Percentiles rank a stretch among this genome's conserved stretches.
These are phyloP conservation scores for Rhingia campestris DNA, from an alignment of 2,888 invertebrate genomes.

Conservation along the genomic window DNA sequence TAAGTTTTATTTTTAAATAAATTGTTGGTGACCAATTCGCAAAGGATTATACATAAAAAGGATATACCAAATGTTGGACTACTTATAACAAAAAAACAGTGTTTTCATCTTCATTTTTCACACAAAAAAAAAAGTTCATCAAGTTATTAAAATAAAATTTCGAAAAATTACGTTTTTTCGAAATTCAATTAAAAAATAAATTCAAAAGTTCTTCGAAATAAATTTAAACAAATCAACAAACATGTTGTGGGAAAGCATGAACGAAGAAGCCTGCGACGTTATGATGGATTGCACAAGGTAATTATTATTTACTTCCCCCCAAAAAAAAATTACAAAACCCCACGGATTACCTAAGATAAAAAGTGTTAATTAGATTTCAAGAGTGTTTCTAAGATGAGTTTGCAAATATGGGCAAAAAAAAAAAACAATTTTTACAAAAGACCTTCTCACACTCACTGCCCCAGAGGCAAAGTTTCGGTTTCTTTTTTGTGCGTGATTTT, in stretches of 20 bases:
- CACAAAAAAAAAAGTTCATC: not conserved
- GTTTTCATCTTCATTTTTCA: constrained; percentile 25
- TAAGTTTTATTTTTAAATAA: constrained; percentile 42
- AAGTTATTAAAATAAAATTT: constrained; percentile 1
- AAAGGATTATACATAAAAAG: constrained; percentile 58
- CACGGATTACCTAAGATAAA: constrained; percentile 1
- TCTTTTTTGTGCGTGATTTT: constrained; percentile 60
- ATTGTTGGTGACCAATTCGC: constrained; percentile 52
- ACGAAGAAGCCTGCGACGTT: constrained; percentile 80
- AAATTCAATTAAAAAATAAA: constrained; percentile 17
- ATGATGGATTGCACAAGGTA: constrained; percentile 83
- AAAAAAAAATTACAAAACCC: constrained; percentile 15
- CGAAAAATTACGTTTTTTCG: constrained; percentile 66
- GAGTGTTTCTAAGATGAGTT: constrained; percentile 26
- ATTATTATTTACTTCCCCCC: constrained; percentile 71
- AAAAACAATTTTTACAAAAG: constrained; percentile 1
- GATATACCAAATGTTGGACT: constrained; percentile 59
- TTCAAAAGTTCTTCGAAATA: constrained; percentile 29
- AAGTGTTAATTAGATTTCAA: constrained; percentile 49
- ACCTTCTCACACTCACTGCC: not conserved
- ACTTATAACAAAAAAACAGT: constrained; percentile 14
- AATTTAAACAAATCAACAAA: constrained; percentile 66
- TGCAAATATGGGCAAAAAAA: constrained; percentile 13
- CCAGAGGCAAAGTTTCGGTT: constrained; percentile 41
- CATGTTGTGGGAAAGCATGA: constrained; percentile 82